Conservation (phyloP, 1,140 invertebrate genomes). For the Lethrus apterus region DNA sequence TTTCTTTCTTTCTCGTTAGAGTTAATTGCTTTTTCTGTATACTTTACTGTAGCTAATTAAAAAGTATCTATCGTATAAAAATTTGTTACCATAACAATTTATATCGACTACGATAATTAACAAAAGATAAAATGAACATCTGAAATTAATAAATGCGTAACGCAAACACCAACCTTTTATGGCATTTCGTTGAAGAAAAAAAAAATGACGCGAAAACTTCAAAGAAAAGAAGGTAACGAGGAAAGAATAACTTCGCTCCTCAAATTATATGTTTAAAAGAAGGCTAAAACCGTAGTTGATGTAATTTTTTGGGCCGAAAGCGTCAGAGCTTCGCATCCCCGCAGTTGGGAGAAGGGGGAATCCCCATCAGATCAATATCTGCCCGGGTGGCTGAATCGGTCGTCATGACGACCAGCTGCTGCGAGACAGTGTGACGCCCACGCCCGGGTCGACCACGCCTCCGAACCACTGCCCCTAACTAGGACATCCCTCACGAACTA, state of each 20-base stretch:
- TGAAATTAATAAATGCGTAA: too few relatives aligned
- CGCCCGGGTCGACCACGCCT: constrained; percentile 27
- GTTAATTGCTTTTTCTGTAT: too few relatives aligned
- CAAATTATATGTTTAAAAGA: constrained; percentile 1
- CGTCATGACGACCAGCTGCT: constrained; percentile 39
- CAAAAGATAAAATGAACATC: too few relatives aligned
- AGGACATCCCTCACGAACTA: constrained; percentile 15
- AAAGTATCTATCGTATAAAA: too few relatives aligned
- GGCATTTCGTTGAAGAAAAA: too few relatives aligned
- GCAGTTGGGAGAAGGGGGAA: constrained; percentile 19
- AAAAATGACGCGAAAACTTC: neutral
- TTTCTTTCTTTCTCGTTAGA: too few relatives aligned
- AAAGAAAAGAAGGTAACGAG: constrained; percentile 1
- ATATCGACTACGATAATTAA: too few relatives aligned
- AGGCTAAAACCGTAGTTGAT: constrained; percentile 23
- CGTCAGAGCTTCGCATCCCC: constrained; percentile 10
- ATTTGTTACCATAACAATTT: too few relatives aligned
- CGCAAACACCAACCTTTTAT: too few relatives aligned
- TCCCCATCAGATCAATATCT: constrained; percentile 39
- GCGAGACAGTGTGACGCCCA: constrained; percentile 41
- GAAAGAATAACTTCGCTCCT: neutral
- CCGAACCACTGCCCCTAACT: constrained; percentile 11
- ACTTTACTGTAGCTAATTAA: too few relatives aligned
- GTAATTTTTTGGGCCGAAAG: constrained; percentile 27
- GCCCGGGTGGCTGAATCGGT: constrained; percentile 32